Percentiles rank a stretch among this genome's conserved stretches.
These are phyloP conservation scores for Tetramorium alpestre DNA, from an alignment of 1,140 invertebrate species.

Conservation along the genomic window DNA sequence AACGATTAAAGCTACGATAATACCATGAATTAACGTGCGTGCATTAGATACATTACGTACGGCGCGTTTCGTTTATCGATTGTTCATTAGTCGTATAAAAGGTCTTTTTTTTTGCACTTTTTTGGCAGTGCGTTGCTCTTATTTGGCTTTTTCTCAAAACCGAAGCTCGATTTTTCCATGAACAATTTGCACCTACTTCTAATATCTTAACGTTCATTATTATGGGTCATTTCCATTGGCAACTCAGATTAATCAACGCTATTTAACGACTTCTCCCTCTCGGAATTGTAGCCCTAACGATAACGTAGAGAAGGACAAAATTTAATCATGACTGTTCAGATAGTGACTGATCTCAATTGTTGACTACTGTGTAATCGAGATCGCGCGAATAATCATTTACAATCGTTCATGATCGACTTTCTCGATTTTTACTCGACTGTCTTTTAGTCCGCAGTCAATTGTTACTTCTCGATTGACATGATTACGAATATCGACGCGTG, in stretches of 20 bases:
- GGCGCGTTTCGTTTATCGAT: constrained; percentile 67
- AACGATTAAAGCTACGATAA: constrained; percentile 85
- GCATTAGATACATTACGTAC: constrained; percentile 79
- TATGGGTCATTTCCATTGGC: constrained; percentile 29
- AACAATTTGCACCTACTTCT: constrained; percentile 30
- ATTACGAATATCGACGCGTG: constrained; percentile 1
- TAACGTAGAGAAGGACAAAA: constrained; percentile 24
- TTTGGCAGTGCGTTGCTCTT: constrained; percentile 55
- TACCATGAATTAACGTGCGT: constrained; percentile 83
- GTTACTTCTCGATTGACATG: constrained; percentile 11
- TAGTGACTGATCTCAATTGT: neutral
- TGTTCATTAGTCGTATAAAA: constrained; percentile 76
- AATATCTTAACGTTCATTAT: constrained; percentile 15
- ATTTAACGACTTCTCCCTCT: neutral
- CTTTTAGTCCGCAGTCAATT: constrained; percentile 10
- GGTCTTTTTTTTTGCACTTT: constrained; percentile 66
- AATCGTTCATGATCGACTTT: constrained; percentile 16
- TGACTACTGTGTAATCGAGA: neutral
- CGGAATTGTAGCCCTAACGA: neutral
- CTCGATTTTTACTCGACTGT: constrained; percentile 23
- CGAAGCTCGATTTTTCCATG: constrained; percentile 43
- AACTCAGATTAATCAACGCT: constrained; percentile 7
- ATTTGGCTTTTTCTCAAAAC: neutral
- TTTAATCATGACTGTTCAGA: neutral
- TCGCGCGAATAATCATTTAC: neutral